Evolutionary conservation across 2,113 vertebrate genomes (phyloP), one percentile per base, ranked within the genome.

Genomic region (Felis catus): DNA sequence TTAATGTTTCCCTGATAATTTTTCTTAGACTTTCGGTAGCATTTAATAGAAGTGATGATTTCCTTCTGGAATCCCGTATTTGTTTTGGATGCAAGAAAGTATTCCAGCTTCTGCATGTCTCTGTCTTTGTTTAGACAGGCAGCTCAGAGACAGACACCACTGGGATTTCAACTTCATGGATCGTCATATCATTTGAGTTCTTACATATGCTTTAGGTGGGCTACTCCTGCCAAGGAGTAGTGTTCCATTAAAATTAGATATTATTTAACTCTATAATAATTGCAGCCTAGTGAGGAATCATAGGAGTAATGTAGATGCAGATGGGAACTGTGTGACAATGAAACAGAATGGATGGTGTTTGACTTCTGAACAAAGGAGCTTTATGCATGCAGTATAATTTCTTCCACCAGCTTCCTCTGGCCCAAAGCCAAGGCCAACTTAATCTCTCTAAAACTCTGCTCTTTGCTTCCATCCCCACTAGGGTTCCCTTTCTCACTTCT

Each of bases 341-440:
- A 81, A 94, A 89, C 53, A 93, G 23, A 93, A 93, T 2, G 23
- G 18, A 63, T 68, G 4, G 70, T 87, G 13, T 51, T 94, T 74
- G 4, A 91, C 74, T 93, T 92, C n/a, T 31, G 94, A 92, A 94
- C 14, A 74, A 79, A 97, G 31, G 18, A 71, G 3, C n/a, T 76
- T 70, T 51, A 41, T 66, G 33, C 92, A 73, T 25, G 27, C 45
- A 58, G 23, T 10, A 21, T 9, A 7, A 58, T 91, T 88, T 85
- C 18, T 70, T 70, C 6, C 7, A 23, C 29, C 48, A 68, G 48
- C 27, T 80, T 91, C 15, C 0, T 48, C 25, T 78, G 36, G 27
- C 73, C 31, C 41, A 74, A 39, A 9, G 45, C 33, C 11, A 25
- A 7, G 18, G 58, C 76, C 78, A 7, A 80, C 13, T 65, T 68